Evolutionary conservation across 2,113 vertebrate species (phyloP).

Genomic region (Cynoglossus semilaevis): DNA sequence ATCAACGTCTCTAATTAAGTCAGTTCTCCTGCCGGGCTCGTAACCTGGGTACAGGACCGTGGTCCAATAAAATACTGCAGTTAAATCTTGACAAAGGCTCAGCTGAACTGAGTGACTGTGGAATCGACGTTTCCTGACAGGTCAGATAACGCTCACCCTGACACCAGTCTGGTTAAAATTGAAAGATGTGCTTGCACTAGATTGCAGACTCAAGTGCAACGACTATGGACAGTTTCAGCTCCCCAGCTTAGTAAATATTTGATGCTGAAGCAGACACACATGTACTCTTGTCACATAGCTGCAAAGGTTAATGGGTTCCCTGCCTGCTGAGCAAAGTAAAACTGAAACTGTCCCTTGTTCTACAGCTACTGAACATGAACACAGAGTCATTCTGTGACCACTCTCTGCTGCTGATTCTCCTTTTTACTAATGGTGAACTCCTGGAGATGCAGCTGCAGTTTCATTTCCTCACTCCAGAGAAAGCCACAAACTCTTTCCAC

Average conservation of each 20-base stretch:
- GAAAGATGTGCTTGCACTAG: slow-evolving; percentile 7
- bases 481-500: slow-evolving; percentile 37
- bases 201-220: background rate
- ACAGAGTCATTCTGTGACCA: background rate
- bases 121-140: slow-evolving; percentile 25
- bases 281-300: slow-evolving; percentile 31
- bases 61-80: no score
- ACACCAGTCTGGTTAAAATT: slow-evolving; percentile 50
- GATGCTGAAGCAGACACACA: slow-evolving; percentile 57
- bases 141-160: slow-evolving; percentile 32
- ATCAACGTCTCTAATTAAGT: no score
- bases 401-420: slow-evolving; percentile 19
- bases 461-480: slow-evolving; percentile 23
- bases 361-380: background rate
- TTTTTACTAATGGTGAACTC: slow-evolving; percentile 20
- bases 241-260: slow-evolving; percentile 65
- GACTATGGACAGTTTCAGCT: slow-evolving; percentile 32
- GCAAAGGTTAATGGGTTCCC: slow-evolving; percentile 41
- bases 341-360: background rate
- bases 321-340: slow-evolving; percentile 11
- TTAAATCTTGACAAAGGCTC: no score
- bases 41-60: no score
- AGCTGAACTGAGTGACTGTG: slow-evolving; percentile 20
- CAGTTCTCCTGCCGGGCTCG: no score
- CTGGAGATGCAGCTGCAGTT: slow-evolving; percentile 28